Base-by-base conservation (phyloP, 2,113 vertebrate species). In the Epinephelus lanceolatus region DNA sequence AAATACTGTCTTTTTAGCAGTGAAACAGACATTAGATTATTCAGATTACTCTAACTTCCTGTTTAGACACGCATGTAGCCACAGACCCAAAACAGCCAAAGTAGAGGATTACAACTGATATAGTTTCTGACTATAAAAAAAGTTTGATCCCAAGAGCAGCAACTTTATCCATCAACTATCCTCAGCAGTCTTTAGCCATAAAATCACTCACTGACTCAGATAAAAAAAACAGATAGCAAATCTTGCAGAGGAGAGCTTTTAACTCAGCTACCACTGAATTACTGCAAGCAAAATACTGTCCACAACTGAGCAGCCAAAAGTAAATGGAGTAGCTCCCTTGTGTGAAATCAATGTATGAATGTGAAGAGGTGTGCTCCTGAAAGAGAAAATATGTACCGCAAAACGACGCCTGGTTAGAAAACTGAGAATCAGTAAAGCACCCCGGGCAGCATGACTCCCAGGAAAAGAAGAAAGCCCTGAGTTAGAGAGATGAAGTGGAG, bases 311-410 rank as follows among this genome's bases (percentile, higher is more conserved):
- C 66, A 67, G 65, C 55, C 42, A 33, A 60, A 15, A 47, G 49
- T 27, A 37, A 72, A 77, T 45, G 18, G 47, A 76, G 47, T 66
- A 87, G 67, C 45, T 70, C 37, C 66, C n/a, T 19, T 8, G 45
- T 51, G 66, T 72, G 71, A 73, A 83, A 62, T 71, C 42, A 70
- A 14, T 45, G n/a, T 53, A 62, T 76, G 23, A 69, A 52, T 70
- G 66, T 30, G 10, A 27, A 30, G 45, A 30, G 17, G 65, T 30
- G 17, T 51, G 45, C 27, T 49, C 57, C 71, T 65, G 62, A 70
- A 17, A 69, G 17, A 76, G 71, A 56, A 27, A 11, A n/a, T 25
- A 17, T n/a, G 40, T 0, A 0, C 42, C 14, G 3, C 21, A 65
- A 47, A 70, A 45, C 15, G 9, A 33, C 4, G 14, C 30, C 67